Base-by-base conservation (phyloP, 2,797 vertebrate genomes). In the Loriculus beryllinus region DNA sequence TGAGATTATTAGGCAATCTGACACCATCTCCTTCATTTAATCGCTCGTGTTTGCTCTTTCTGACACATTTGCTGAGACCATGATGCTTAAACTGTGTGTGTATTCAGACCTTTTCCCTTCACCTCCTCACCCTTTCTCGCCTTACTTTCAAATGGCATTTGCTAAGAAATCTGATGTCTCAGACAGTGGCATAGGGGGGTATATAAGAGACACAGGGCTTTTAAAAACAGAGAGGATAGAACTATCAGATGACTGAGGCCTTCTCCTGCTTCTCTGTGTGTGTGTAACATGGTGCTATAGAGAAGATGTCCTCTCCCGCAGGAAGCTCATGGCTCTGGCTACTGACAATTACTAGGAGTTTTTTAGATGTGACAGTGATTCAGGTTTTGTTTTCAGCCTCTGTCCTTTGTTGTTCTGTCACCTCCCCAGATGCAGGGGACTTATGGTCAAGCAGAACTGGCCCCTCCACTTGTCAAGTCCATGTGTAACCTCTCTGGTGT, bases 91-190 rank as follows among this genome's bases (percentile, higher is more conserved):
- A 54, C 28, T 79, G 49, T 67, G 45, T 3, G 6, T 11, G 4
- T 49, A 84, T 91, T 82, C 59, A 75, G 47, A 80, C 75, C 62
- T 80, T 85, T 54, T 20, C 37, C 40, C 47, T 90, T 93, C 42
- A 52, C 37, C 60, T 90, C 51, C 31, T 93, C 48, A 47, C 71
- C 42, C 20, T 22, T 29, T 51, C 57, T 43, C 3, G 19, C n/a
- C 40, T 68, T 71, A 47, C 67, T 95, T 82, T 90, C 57, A 92
- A 86, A 82, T 47, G 42, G 59, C 67, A 90, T 62, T 71, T 84
- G 29, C 60, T 96, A 93, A 84, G 74, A 94, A 90, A 94, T 56
- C 70, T 74, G 59, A 45, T 47, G 39, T 86, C 82, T 94, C 37
- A 86, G 67, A 75, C 0, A 3, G n/a, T 70, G 60, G 35, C 16